These are phyloP conservation scores for Galagoides demidoff DNA, from an alignment of 2,797 vertebrate species.

Conservation along the genomic window DNA sequence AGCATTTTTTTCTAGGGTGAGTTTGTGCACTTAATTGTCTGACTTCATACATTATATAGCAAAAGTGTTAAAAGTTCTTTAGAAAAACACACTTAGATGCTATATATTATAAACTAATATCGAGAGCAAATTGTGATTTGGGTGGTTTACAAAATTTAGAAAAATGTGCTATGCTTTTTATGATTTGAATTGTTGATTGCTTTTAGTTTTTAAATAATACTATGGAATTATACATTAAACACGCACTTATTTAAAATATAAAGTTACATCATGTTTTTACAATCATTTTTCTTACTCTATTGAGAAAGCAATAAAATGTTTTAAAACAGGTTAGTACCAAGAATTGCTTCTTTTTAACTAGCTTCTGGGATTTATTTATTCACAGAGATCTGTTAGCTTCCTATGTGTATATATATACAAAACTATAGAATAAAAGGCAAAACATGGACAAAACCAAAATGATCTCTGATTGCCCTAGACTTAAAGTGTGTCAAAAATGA, in stretches of 20 bases:
- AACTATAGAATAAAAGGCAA: neutral
- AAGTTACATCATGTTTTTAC: neutral
- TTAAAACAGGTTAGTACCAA: neutral
- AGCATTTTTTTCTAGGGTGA: too few relatives aligned
- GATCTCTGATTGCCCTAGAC: neutral
- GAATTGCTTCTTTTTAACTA: neutral
- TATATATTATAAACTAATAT: neutral
- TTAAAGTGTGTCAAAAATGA: neutral
- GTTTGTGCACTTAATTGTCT: too few relatives aligned
- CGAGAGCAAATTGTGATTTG: neutral
- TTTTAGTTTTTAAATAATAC: neutral
- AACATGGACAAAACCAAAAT: neutral
- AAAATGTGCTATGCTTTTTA: neutral
- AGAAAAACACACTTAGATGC: neutral
- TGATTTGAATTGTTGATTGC: neutral
- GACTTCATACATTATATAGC: neutral
- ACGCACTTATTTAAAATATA: neutral
- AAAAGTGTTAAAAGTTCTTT: neutral
- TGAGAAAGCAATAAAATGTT: neutral
- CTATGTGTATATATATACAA: neutral
- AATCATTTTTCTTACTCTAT: neutral
- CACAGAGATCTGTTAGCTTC: neutral
- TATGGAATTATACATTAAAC: neutral
- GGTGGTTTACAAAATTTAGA: neutral
- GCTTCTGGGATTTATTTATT: neutral